Evolutionary conservation across 1,140 invertebrate genomes (phyloP), one percentile per base, ranked within the genome.

Genomic region (Megalopta genalis): DNA sequence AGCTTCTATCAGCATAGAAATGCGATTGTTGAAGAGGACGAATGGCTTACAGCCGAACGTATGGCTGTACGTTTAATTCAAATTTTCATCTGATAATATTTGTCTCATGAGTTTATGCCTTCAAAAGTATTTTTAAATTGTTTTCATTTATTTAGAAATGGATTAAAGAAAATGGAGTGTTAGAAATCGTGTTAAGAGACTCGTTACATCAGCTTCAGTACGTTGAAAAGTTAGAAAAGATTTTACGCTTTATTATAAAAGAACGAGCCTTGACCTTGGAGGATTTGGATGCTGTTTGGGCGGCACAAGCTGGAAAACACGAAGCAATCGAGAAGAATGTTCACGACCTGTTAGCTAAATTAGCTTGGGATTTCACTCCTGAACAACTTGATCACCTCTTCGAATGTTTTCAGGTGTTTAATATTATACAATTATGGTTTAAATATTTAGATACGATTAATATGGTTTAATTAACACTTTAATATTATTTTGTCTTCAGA

Each of bases 321-420:
- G 98, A 98, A 91, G 97, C 98, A 0, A 99, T 99, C 86, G 98
- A 98, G 1, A 99, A 99, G 92, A 99, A 99, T 92, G 96, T 99
- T 57, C 98, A 99, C 90, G 98, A 99, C 91, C 93, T 99, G 75
- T 93, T 99, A 64, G 98, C 98, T 0, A 99, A 99, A 93, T 93
- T 99, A 49, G 98, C 98, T 0, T 99, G 98, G 98, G 98, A 99
- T 92, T 99, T 99, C 90, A 98, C 97, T 77, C 97, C 98, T 10
- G 98, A 99, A 92, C 98, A 99, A 92, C 93, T 99, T 9, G 98
- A 99, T 91, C 98, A 99, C 94, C 93, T 99, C 8, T 99, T 99
- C 93, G 98, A 98, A 89, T 99, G 98, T 93, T 99, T 99, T 93
- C 97, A 98, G 95, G 97, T 97, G 89, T 75, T 16, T 65, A 66